These are phyloP conservation scores for Chrysocyon brachyurus DNA, from an alignment of 2,797 vertebrate genomes.

Conservation along the genomic window DNA sequence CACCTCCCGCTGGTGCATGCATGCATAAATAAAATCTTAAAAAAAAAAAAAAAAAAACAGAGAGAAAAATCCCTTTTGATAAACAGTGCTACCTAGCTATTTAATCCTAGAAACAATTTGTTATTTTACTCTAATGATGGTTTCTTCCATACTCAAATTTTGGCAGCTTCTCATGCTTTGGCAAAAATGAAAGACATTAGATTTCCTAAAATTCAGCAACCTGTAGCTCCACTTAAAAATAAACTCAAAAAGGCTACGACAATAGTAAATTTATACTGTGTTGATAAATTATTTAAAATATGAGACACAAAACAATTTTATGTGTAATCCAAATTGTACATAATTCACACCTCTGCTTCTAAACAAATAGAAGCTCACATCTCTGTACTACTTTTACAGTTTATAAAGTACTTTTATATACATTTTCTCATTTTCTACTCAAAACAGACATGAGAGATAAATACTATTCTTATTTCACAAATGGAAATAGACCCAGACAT, in stretches of 20 bases:
- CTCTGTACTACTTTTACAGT: slow-evolving; percentile 47
- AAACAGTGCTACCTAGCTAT: neutral
- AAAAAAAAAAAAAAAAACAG: neutral
- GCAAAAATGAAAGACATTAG: slow-evolving; percentile 30
- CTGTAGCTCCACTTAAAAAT: slow-evolving; percentile 40
- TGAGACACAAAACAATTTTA: slow-evolving; percentile 67
- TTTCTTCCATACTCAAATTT: slow-evolving; percentile 28
- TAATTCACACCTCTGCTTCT: slow-evolving; percentile 54
- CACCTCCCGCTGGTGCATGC: no score
- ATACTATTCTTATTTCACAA: slow-evolving; percentile 63
- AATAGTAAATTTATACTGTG: slow-evolving; percentile 38
- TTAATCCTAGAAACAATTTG: slow-evolving; percentile 31
- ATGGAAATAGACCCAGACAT: slow-evolving; percentile 55
- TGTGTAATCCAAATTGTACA: slow-evolving; percentile 50
- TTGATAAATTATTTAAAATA: slow-evolving; percentile 63
- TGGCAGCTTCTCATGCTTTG: slow-evolving; percentile 58
- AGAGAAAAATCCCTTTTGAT: neutral
- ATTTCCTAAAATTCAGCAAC: slow-evolving; percentile 61
- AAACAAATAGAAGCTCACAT: slow-evolving; percentile 65
- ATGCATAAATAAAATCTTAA: neutral
- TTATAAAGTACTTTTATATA: slow-evolving; percentile 64
- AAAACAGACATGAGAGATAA: slow-evolving; percentile 49
- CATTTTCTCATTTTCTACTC: slow-evolving; percentile 56
- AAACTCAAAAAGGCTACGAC: slow-evolving; percentile 41
- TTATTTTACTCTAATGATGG: neutral